These are phyloP conservation scores for Apodemia mormo DNA, from an alignment of 2,888 invertebrate genomes.

Conservation along the genomic window DNA sequence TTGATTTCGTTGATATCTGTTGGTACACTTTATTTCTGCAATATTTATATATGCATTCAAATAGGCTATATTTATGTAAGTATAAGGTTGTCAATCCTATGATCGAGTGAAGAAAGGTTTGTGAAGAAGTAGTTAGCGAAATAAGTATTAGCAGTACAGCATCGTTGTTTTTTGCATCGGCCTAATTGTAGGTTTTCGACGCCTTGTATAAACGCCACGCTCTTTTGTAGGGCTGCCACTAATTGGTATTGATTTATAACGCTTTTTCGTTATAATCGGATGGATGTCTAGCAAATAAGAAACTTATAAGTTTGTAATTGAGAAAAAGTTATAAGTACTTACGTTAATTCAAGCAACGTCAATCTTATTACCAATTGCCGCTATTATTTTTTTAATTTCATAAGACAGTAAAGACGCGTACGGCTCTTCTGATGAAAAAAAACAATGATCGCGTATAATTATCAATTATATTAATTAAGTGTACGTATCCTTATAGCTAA, in stretches of 20 bases:
- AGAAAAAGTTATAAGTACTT: neutral
- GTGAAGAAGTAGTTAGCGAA: slow-evolving; percentile 63
- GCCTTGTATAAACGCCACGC: slow-evolving; percentile 62
- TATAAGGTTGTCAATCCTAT: slow-evolving; percentile 43
- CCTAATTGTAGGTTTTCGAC: slow-evolving; percentile 80
- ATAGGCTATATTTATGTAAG: neutral
- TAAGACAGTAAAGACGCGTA: too few species aligned
- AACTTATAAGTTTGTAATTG: neutral
- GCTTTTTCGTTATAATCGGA: neutral
- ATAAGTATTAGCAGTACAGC: slow-evolving; percentile 68
- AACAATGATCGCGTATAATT: too few species aligned
- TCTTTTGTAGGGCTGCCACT: slow-evolving; percentile 58
- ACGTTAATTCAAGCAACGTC: too few species aligned
- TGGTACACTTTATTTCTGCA: slow-evolving; percentile 16
- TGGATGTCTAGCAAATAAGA: neutral
- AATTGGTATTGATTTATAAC: neutral
- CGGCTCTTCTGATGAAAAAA: too few species aligned
- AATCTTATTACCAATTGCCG: too few species aligned
- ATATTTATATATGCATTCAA: slow-evolving; percentile 23
- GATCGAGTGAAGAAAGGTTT: slow-evolving; percentile 26
- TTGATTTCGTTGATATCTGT: slow-evolving; percentile 3
- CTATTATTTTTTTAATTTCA: too few species aligned
- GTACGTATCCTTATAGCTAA: too few species aligned
- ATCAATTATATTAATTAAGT: too few species aligned
- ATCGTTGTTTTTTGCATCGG: slow-evolving; percentile 54